Evolutionary conservation across 64 coral and sea anemone genomes (phyloP), one percentile per base, ranked within the genome.

Genomic region (Stichodactyla mertensii): DNA sequence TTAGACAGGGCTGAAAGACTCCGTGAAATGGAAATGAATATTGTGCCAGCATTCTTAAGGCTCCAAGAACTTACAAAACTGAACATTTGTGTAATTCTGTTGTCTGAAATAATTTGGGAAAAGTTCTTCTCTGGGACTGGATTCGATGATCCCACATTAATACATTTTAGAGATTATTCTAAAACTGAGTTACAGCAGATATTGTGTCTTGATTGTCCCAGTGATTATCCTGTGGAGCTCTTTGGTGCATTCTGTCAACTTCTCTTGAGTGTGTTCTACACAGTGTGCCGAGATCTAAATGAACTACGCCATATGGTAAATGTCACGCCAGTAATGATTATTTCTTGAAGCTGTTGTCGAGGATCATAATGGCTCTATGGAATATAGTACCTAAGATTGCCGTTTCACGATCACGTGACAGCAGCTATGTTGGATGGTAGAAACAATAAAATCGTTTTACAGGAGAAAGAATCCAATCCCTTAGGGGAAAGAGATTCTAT

Each of bases 1-100:
- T 83, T 99, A 66, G 97, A 99, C 88, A 99, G 95, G 83, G 91
- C 93, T 83, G 97, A 99, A 64, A 87, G 90, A 86, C 83, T 99
- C 45, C 80, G 97, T 15, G 97, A 99, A 60, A 95, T 99, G 82
- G 93, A 99, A 77, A 80, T 80, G 19, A 89, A 95, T 59, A 28
- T 85, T 52, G 71, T 99, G 16, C 92, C 97, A 77, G 90, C 88
- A 57, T 99, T 99, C 82, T 77, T 92, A 16, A 87, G 90, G 60
- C 93, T 99, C 57, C 90, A 94, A 55, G 97, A 99, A 78, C 88
- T 99, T 10, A 89, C 88, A 5, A 12, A 78, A 16, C 85, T 90
- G 52, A 99, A 95, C 51, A 88, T 99, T 54, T 99, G 93, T 86
- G 90, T 99, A 16, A 55, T 99, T 27, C 86, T 99, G 52, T 64